Base-by-base conservation (phyloP, 2,797 vertebrate genomes). In the Neosilurus mollespiculum region DNA sequence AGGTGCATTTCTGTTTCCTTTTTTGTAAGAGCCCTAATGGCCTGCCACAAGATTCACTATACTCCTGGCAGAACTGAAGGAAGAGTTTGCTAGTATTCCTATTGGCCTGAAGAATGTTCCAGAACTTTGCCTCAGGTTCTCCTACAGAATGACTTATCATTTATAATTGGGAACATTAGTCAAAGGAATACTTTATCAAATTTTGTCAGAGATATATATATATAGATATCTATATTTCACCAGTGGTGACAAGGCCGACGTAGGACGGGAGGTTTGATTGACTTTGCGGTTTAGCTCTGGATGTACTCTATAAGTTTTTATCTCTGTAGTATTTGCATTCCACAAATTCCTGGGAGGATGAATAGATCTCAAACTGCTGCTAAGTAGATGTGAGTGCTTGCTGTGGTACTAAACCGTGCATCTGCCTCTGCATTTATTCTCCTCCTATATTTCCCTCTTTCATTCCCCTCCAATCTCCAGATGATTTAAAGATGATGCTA, bases 1-100 rank as follows among this genome's bases (percentile, higher is more conserved):
- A 62, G 85, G 75, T 82, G 84, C 49, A 18, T 14, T 83, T 87
- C 84, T 87, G 84, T 72, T 89, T 80, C 82, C 87, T 71, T 81
- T 59, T 51, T 76, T 83, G 79, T 64, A 80, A 73, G 51, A 56
- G 67, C 34, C 73, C 58, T 87, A 85, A 86, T 86, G 81, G 75
- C 83, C 81, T 76, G 53, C 75, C 73, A 61, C 24, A 61, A 66
- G 59, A 49, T 26, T 86, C 78, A 65, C 64, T 8, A 54, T 49
- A 77, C 34, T 26, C 34, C 54, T 34, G 15, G 18, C 26, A 51
- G 37, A 65, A 71, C 18, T 49, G 51, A 62, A 51, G 20, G 75
- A 73, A 78, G 76, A 77, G 16, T 71, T 82, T 70, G 56, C 51
- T 14, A 18, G 70, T 83, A 87, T 86, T 83, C 61, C 61, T 77